Percentiles rank a stretch among this genome's conserved stretches.
Conservation (phyloP, 1,140 invertebrate species). For the Drosophila grimshawi region DNA sequence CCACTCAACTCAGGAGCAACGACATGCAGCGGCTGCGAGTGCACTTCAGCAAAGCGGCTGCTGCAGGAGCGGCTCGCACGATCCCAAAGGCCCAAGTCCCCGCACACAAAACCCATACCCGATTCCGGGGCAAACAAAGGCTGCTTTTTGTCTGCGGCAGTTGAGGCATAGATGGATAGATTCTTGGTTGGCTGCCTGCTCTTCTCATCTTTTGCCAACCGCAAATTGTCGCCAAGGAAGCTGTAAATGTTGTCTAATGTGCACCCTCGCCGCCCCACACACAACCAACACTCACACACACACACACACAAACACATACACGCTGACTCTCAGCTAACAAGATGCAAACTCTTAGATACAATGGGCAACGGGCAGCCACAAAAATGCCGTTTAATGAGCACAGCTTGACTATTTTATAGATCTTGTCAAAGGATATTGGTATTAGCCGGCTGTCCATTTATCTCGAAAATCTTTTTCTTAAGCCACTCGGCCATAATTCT, state of each 20-base stretch:
- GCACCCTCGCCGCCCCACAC: constrained; percentile 40
- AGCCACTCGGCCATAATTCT: constrained; percentile 47
- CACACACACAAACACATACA: constrained; percentile 14
- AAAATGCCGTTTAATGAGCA: constrained; percentile 75
- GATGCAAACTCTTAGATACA: constrained; percentile 53
- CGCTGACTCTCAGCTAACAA: constrained; percentile 35
- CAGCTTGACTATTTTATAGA: constrained; percentile 62
- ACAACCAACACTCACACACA: neutral
- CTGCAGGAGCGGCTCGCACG: constrained; percentile 24
- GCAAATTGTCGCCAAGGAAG: constrained; percentile 57
- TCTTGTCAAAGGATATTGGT: constrained; percentile 59
- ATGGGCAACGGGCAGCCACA: constrained; percentile 34
- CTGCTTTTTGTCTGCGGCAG: constrained; percentile 42
- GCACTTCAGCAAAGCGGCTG: constrained; percentile 24
- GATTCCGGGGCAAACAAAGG: constrained; percentile 35
- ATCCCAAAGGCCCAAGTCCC: constrained; percentile 4
- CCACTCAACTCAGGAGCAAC: constrained; percentile 33
- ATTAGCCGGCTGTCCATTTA: constrained; percentile 54
- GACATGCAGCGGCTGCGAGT: constrained; percentile 35
- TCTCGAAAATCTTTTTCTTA: constrained; percentile 38
- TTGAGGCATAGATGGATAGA: constrained; percentile 46
- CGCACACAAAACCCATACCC: constrained; percentile 12
- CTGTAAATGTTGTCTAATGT: constrained; percentile 43
- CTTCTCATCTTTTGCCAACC: constrained; percentile 37
- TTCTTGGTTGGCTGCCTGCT: constrained; percentile 7